These are phyloP conservation scores for Actinia equina DNA, from an alignment of 64 coral and sea anemone species.

Conservation along the genomic window DNA sequence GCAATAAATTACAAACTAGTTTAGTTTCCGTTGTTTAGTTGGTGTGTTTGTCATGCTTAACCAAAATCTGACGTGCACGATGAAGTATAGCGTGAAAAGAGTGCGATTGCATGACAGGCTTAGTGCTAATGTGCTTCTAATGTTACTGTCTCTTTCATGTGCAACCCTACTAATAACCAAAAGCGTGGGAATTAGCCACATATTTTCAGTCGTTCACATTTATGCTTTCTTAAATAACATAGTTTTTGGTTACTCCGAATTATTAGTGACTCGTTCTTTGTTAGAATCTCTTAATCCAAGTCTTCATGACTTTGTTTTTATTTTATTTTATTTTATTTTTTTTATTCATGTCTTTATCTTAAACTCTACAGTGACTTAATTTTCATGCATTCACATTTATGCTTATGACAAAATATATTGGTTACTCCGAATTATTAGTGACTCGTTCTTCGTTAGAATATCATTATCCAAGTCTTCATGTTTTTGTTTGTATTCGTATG, in stretches of 20 bases:
- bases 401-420: not conserved
- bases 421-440: no score
- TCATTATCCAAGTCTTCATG: not conserved
- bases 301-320: not conserved
- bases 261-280: no score
- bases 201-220: not conserved
- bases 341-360: no score
- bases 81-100: not conserved
- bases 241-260: no score
- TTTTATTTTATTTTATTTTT: no score
- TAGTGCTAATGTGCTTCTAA: not conserved
- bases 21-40: not conserved
- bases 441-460: no score
- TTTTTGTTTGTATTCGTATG: not conserved
- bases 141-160: not conserved
- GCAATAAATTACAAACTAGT: not conserved
- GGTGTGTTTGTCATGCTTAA: not conserved
- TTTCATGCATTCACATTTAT: not conserved
- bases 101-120: not conserved
- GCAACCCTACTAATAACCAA: not conserved
- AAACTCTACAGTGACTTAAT: no score
- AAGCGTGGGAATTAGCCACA: not conserved
- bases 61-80: not conserved
- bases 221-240: not conserved
- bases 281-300: not conserved